Evolutionary conservation across 2,888 invertebrate species (phyloP), one percentile per base, ranked within the genome.

Genomic region (Agapostemon virescens): DNA sequence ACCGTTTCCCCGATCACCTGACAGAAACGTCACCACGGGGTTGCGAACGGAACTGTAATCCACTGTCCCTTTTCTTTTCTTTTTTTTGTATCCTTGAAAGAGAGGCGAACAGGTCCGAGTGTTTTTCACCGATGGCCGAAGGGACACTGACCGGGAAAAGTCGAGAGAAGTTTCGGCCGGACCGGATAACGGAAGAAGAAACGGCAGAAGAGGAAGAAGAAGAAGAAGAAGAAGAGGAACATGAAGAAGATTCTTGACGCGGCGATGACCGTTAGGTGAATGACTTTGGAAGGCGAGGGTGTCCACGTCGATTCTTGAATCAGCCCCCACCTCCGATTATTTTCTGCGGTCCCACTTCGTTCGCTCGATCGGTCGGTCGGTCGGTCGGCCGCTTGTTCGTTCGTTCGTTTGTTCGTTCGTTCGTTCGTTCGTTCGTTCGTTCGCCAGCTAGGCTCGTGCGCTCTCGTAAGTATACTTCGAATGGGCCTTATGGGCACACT

Each of bases 191-290:
- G 83, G 83, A 83, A 75, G 83, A 70, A 52, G 69, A 61, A 69
- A 45, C 75, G 79, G 74, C 71, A 73, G 58, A 76, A n/a, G 49
- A n/a, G 11, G n/a, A 49, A n/a, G 33, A 49, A 76, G 76, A 76
- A n/a, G 49, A n/a, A n/a, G n/a, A 49, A n/a, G 33, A 49, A 76
- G 76, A 76, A 66, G 81, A 74, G 74, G 74, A 81, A 84, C 77
- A 79, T 81, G 85, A 83, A 69, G 86, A 82, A 79, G 85, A 87
- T 85, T 87, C 88, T 88, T 88, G 88, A 88, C 88, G 87, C 89
- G 88, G 72, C 88, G 90, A 90, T 90, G 90, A 90, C 90, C 90
- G 90, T 89, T 90, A 89, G 90, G 90, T 90, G 90, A 90, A 90
- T 90, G 90, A 90, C 90, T 90, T 90, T 86, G 87, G 84, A 85